Percentiles rank a stretch among this genome's conserved stretches.
These are phyloP conservation scores for Biston stratarius DNA, from an alignment of 2,888 invertebrate genomes.

Conservation along the genomic window DNA sequence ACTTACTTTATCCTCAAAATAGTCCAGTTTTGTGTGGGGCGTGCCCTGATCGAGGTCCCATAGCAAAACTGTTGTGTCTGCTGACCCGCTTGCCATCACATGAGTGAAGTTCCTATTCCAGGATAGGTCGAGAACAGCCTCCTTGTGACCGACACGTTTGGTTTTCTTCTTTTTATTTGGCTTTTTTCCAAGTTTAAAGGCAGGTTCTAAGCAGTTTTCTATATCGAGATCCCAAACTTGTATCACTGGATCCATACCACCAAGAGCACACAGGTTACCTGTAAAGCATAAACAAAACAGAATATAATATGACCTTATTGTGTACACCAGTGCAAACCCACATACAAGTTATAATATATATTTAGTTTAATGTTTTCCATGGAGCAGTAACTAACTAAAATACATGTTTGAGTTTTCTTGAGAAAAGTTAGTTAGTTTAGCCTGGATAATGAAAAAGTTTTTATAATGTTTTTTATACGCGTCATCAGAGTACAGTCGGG, in stretches of 20 bases:
- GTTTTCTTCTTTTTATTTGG: slow-evolving; percentile 91
- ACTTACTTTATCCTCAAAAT: slow-evolving; percentile 91
- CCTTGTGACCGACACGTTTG: slow-evolving; percentile 91
- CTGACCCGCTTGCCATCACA: slow-evolving; percentile 96
- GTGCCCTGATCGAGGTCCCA: slow-evolving; percentile 96
- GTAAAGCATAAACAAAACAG: slow-evolving; percentile 27
- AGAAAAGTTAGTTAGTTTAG: too few species aligned
- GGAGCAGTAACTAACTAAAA: too few species aligned
- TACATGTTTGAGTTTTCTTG: too few species aligned
- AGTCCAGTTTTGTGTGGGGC: slow-evolving; percentile 91
- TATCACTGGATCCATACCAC: slow-evolving; percentile 96
- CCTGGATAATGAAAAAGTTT: too few species aligned
- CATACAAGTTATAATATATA: too few species aligned
- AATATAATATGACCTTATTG: neutral
- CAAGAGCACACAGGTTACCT: slow-evolving; percentile 96
- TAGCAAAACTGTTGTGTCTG: slow-evolving; percentile 93
- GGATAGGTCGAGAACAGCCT: slow-evolving; percentile 95
- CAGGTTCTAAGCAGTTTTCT: slow-evolving; percentile 95
- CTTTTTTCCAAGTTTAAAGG: slow-evolving; percentile 92
- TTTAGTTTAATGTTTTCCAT: too few species aligned
- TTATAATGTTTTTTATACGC: too few species aligned
- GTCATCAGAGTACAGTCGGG: too few species aligned
- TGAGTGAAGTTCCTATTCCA: slow-evolving; percentile 96
- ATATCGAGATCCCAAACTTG: slow-evolving; percentile 99
- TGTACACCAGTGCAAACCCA: too few species aligned